A percentile compares a stretch with the other conserved stretches of the same genome.
Conservation (phyloP, 2,888 invertebrate species). For the Sycophila texana region DNA sequence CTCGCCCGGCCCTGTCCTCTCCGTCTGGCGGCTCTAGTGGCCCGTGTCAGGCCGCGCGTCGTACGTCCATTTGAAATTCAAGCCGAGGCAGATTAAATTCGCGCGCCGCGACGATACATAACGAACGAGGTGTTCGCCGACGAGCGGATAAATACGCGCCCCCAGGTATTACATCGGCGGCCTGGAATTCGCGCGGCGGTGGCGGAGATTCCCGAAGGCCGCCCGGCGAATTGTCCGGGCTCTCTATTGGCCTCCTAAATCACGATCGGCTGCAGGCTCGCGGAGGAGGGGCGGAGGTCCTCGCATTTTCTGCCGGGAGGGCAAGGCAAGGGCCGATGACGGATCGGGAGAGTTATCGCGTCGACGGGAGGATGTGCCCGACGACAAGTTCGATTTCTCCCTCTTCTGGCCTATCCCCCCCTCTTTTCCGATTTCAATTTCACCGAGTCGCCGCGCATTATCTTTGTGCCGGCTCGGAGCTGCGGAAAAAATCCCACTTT, state of each 20-base stretch:
- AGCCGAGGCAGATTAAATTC: conserved; percentile 73
- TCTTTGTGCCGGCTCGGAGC: not conserved
- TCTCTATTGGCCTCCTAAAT: conserved; percentile 33
- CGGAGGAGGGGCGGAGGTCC: too few species aligned
- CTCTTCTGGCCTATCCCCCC: not conserved
- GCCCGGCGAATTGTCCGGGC: not conserved
- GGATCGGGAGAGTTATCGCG: conserved; percentile 38
- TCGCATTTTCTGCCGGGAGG: not conserved
- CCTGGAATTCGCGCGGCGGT: not conserved
- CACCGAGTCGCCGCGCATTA: not conserved
- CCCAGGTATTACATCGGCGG: not conserved
- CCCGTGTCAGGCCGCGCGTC: conserved; percentile 6
- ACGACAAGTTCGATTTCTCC: not conserved
- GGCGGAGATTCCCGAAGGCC: not conserved
- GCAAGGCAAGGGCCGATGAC: conserved; percentile 19
- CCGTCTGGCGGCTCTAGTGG: not conserved
- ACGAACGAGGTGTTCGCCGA: conserved; percentile 27
- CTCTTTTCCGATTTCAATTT: not conserved
- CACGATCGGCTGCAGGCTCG: conserved; percentile 1
- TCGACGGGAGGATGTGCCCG: not conserved
- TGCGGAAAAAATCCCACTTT: conserved; percentile 7
- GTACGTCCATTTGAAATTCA: conserved; percentile 68
- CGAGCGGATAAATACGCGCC: not conserved
- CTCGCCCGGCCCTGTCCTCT: conserved; percentile 10
- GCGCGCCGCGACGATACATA: conserved; percentile 60